Conservation (phyloP, 2,797 vertebrate species). For the Catostomus latipinnis region DNA sequence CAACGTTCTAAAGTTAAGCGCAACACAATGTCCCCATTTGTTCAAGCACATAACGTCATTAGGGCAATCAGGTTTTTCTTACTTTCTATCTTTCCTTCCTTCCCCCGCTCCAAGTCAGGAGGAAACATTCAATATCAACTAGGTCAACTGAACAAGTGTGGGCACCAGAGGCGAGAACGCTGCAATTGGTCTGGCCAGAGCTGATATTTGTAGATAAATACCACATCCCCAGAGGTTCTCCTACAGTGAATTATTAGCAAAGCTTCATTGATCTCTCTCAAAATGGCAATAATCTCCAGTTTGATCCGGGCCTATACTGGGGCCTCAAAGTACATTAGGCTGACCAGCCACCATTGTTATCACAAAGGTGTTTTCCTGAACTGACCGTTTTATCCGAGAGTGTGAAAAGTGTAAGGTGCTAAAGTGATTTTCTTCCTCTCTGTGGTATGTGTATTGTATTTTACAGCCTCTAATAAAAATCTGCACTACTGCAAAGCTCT, state of each 20-base stretch:
- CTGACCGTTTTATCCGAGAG: constrained; percentile 80
- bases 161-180: constrained; percentile 51
- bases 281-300: constrained; percentile 80
- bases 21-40: constrained; percentile 30
- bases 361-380: constrained; percentile 71
- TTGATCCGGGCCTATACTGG: constrained; percentile 77
- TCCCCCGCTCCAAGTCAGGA: constrained; percentile 25
- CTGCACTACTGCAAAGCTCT: constrained; percentile 81
- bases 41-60: constrained; percentile 43
- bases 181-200: constrained; percentile 57
- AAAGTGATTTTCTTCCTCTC: constrained; percentile 84
- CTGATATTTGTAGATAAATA: constrained; percentile 70
- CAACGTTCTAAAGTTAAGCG: not conserved
- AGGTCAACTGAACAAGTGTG: constrained; percentile 49
- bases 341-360: constrained; percentile 77
- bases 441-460: constrained; percentile 79
- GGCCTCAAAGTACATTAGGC: constrained; percentile 78
- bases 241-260: constrained; percentile 63
- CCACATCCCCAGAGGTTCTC: constrained; percentile 62
- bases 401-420: constrained; percentile 80
- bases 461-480: constrained; percentile 80
- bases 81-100: not conserved
- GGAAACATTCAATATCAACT: constrained; percentile 59
- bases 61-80: constrained; percentile 27
- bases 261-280: constrained; percentile 81